These are phyloP conservation scores for Rallus limicola DNA, from an alignment of 2,113 vertebrate species.

Conservation along the genomic window DNA sequence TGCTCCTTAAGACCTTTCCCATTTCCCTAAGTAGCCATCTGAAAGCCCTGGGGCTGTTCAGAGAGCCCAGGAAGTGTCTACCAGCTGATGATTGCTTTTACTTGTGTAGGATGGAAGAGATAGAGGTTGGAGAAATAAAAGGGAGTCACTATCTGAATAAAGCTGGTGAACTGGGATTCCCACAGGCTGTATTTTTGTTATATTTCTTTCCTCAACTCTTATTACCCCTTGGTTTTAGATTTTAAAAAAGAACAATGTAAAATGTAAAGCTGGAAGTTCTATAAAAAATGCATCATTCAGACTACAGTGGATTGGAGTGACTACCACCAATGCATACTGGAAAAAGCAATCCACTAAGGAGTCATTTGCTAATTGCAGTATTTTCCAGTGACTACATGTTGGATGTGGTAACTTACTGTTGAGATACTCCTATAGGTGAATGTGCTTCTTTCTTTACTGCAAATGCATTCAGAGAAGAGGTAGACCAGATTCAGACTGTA, in stretches of 20 bases:
- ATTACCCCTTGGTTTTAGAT: not conserved
- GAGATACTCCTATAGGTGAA: not conserved
- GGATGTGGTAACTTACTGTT: not conserved
- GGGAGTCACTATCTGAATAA: not conserved
- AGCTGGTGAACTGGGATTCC: not conserved
- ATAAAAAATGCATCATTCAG: not conserved
- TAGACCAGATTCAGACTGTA: not conserved
- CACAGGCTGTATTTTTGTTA: not conserved
- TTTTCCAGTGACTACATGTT: not conserved
- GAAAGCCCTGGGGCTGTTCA: not conserved
- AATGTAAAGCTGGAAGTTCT: not conserved
- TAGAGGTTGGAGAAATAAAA: not conserved
- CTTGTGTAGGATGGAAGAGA: not conserved
- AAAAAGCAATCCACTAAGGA: not conserved
- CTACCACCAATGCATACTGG: not conserved
- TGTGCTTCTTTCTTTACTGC: not conserved
- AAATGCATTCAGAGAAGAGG: not conserved
- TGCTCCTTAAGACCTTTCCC: not conserved
- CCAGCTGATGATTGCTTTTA: not conserved
- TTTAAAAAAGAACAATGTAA: not conserved
- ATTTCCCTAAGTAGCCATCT: not conserved
- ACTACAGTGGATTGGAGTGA: not conserved
- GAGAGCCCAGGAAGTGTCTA: not conserved
- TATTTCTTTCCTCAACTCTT: not conserved
- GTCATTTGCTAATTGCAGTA: not conserved